Conservation (phyloP, 2,888 invertebrate species). For the Bugulina stolonifera region DNA sequence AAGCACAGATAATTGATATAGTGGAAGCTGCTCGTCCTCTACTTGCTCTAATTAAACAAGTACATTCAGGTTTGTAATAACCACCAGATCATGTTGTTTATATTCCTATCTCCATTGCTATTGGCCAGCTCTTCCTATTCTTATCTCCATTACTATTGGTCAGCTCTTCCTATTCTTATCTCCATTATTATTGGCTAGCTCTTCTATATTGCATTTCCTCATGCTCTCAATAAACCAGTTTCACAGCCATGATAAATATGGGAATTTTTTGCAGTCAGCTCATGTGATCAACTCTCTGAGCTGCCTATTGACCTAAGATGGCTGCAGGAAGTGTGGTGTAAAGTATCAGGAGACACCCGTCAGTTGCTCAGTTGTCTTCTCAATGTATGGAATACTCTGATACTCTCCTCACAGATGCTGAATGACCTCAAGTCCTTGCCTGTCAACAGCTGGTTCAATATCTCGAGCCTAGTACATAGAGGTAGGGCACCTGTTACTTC, state of each 20-base stretch:
- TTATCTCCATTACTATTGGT: too few relatives aligned
- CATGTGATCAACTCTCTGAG: not conserved
- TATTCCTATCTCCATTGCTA: too few relatives aligned
- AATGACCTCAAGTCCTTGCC: not conserved
- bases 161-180: too few relatives aligned
- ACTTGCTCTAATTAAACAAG: not conserved
- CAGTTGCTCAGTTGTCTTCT: not conserved
- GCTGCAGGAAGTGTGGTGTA: not conserved
- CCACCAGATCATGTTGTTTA: too few relatives aligned
- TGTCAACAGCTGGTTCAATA: constrained; percentile 6
- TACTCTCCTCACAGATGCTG: not conserved
- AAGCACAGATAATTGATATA: not conserved
- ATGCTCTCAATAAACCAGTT: too few relatives aligned
- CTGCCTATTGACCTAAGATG: constrained; percentile 15
- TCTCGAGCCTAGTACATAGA: not conserved
- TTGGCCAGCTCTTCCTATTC: too few relatives aligned
- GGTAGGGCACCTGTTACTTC: too few relatives aligned
- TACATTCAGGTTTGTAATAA: not conserved
- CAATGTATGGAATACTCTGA: not conserved
- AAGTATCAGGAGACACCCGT: not conserved
- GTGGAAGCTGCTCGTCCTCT: not conserved
- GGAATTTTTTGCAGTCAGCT: too few relatives aligned
- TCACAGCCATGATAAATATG: too few relatives aligned
- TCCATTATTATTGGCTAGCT: too few relatives aligned
- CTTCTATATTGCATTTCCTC: too few relatives aligned